Conservation (phyloP, 1,140 invertebrate species). For the Sipha flava region DNA sequence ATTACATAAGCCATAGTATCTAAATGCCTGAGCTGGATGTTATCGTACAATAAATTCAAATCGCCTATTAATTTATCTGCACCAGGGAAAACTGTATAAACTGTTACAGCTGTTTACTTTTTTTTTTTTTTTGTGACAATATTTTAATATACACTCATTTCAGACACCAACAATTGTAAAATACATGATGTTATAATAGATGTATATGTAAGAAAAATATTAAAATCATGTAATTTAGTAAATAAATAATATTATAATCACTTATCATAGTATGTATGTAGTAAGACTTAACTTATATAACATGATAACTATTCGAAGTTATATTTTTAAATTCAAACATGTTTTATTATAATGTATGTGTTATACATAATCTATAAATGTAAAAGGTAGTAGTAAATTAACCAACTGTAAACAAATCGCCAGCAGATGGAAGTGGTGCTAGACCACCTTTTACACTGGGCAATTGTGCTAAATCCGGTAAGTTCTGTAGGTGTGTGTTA, state of each 20-base stretch:
- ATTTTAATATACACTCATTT: too few relatives aligned
- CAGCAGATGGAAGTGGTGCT: constrained; percentile 84
- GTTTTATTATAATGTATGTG: background rate
- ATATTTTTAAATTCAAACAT: background rate
- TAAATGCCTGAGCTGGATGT: too few relatives aligned
- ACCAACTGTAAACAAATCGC: constrained; percentile 72
- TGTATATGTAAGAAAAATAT: background rate
- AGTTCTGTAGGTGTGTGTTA: constrained; percentile 81
- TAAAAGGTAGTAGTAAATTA: background rate
- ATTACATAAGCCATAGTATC: too few relatives aligned
- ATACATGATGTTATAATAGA: background rate
- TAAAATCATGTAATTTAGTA: background rate
- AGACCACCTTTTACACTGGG: constrained; percentile 83
- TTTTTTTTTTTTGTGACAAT: too few relatives aligned
- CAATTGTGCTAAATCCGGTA: constrained; percentile 82
- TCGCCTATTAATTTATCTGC: too few relatives aligned
- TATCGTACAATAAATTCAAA: too few relatives aligned
- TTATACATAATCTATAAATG: too few relatives aligned
- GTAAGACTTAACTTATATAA: background rate
- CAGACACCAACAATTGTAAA: too few relatives aligned
- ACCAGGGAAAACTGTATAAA: too few relatives aligned
- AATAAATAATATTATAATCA: background rate
- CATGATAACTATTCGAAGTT: background rate
- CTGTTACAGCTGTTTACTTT: too few relatives aligned
- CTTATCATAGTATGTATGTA: background rate